Conservation (phyloP, 1,140 invertebrate species). For the Cydia amplana region DNA sequence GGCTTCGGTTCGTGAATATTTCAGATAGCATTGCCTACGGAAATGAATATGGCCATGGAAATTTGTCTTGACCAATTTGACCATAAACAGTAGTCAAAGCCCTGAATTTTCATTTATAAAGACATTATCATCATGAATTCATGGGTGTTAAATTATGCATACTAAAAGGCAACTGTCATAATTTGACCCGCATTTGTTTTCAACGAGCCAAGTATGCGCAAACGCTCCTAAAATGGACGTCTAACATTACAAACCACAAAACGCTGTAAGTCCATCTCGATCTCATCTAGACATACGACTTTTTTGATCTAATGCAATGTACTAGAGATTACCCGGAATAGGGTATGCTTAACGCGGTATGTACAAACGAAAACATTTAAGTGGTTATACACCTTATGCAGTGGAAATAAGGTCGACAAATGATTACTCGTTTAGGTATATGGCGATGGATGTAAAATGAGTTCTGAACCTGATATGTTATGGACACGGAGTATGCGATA, state of each 20-base stretch:
- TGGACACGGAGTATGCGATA: background rate
- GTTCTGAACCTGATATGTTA: constrained; percentile 1
- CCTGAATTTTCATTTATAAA: too few relatives aligned
- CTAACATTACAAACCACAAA: background rate
- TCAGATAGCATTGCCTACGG: too few relatives aligned
- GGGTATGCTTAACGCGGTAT: background rate
- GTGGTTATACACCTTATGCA: background rate
- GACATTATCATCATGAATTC: too few relatives aligned
- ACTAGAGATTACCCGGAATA: background rate
- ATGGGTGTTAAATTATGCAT: too few relatives aligned
- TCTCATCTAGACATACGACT: background rate
- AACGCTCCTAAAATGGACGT: background rate
- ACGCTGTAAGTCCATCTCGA: background rate
- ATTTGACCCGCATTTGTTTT: background rate
- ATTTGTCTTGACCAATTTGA: too few relatives aligned
- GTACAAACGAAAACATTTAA: background rate
- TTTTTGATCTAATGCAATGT: background rate
- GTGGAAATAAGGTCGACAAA: background rate
- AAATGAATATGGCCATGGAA: too few relatives aligned
- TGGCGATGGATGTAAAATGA: background rate
- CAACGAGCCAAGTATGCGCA: background rate
- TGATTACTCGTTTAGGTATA: background rate
- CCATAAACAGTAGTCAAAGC: too few relatives aligned
- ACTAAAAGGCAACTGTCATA: background rate
- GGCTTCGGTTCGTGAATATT: too few relatives aligned